Conservation (phyloP, 2,797 vertebrate species). For the Cirrhinus mrigala region DNA sequence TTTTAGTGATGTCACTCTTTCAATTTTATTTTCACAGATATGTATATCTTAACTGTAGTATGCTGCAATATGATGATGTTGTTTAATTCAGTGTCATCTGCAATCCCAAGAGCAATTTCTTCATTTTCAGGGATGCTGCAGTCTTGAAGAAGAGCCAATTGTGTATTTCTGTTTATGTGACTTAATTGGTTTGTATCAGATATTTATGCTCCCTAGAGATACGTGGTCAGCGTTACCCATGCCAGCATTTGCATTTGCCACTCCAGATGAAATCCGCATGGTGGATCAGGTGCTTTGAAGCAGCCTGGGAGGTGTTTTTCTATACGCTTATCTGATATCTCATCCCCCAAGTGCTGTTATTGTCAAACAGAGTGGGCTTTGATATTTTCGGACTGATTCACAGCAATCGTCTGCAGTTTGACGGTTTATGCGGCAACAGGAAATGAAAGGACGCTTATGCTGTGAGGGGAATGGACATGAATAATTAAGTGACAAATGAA, state of each 20-base stretch:
- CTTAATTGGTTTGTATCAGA: slow-evolving; percentile 63
- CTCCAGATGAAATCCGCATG: not conserved
- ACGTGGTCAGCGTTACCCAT: slow-evolving; percentile 58
- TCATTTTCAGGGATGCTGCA: not conserved
- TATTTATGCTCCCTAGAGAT: slow-evolving; percentile 64
- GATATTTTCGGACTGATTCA: slow-evolving; percentile 10
- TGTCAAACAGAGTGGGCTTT: slow-evolving; percentile 10
- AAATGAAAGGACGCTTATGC: slow-evolving; percentile 27
- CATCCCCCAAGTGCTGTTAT: slow-evolving; percentile 6
- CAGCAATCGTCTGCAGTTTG: slow-evolving; percentile 11
- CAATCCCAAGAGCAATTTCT: not conserved
- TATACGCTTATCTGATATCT: not conserved
- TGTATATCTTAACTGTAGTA: not conserved
- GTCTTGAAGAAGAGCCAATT: not conserved
- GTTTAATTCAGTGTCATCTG: not conserved
- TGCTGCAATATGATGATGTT: not conserved
- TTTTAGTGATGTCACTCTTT: not conserved
- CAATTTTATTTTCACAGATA: not conserved
- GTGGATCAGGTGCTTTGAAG: not conserved
- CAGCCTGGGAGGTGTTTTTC: slow-evolving; percentile 16
- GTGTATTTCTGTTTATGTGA: slow-evolving; percentile 34
- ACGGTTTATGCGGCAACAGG: slow-evolving; percentile 1
- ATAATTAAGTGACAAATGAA: slow-evolving; percentile 38
- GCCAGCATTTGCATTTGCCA: slow-evolving; percentile 19
- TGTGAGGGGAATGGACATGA: slow-evolving; percentile 27